These are phyloP conservation scores for Ips nitidus DNA, from an alignment of 1,140 invertebrate species.

Conservation along the genomic window DNA sequence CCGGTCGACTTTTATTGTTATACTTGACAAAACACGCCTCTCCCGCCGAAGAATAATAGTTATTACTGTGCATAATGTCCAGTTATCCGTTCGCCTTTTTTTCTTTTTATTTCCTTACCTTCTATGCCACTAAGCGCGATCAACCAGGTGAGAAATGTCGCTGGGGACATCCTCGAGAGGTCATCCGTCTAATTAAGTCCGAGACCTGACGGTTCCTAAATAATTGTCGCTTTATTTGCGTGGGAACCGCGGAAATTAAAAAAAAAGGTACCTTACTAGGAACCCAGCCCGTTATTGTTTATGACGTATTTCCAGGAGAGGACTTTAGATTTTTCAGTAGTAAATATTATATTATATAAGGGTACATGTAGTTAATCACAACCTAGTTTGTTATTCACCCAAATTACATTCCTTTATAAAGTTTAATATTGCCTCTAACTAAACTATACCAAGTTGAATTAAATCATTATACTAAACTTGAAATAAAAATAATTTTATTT, in stretches of 20 bases:
- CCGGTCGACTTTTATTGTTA: slow-evolving; percentile 26
- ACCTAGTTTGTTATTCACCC: no score
- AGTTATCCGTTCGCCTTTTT: slow-evolving; percentile 23
- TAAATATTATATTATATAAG: no score
- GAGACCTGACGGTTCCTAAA: slow-evolving; percentile 21
- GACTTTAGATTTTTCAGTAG: no score
- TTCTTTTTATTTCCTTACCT: background rate
- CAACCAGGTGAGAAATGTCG: slow-evolving; percentile 22
- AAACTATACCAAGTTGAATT: no score
- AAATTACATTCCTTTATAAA: no score
- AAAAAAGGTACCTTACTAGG: background rate
- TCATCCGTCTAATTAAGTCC: slow-evolving; percentile 28
- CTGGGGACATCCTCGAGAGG: slow-evolving; percentile 1
- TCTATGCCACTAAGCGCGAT: slow-evolving; percentile 2
- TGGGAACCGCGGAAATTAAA: slow-evolving; percentile 34
- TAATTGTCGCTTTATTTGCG: slow-evolving; percentile 25
- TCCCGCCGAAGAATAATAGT: slow-evolving; percentile 28
- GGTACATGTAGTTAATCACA: no score
- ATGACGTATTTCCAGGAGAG: no score
- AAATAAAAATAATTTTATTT: no score
- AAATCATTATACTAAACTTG: no score
- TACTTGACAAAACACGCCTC: slow-evolving; percentile 33
- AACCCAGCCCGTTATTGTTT: no score
- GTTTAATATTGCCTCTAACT: no score
- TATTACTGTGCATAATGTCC: slow-evolving; percentile 32